Evolutionary conservation across 2,113 vertebrate species (phyloP).

Genomic region (Pleuronectes platessa): DNA sequence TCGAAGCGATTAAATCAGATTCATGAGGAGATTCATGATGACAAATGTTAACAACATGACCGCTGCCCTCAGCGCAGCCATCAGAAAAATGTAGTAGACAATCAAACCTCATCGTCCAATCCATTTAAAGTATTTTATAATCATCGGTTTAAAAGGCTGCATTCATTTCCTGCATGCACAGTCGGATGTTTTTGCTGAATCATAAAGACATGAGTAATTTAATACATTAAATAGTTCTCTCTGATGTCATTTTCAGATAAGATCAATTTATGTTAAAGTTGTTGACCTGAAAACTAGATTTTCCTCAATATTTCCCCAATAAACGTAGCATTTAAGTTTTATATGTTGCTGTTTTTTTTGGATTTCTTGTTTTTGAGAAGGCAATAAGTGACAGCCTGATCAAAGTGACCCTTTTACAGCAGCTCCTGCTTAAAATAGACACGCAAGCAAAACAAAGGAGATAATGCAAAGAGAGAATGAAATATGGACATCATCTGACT

Average conservation of each 20-base stretch:
- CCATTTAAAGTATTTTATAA: not conserved
- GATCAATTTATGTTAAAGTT: not conserved
- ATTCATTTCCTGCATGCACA: not conserved
- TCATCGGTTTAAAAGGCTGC: not conserved
- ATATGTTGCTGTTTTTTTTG: not conserved
- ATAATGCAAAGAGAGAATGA: not conserved
- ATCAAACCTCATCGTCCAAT: not conserved
- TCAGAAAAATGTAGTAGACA: too few species aligned
- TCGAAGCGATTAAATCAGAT: not conserved
- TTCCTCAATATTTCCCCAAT: too few species aligned
- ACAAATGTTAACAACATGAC: not conserved
- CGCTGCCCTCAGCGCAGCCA: not conserved
- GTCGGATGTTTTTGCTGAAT: not conserved
- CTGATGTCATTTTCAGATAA: too few species aligned
- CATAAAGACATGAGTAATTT: not conserved
- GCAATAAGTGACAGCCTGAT: not conserved
- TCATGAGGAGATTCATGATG: not conserved
- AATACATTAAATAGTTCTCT: not conserved
- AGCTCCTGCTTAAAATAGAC: not conserved
- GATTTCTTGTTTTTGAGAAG: not conserved
- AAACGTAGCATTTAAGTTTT: not conserved
- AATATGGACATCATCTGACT: constrained; percentile 2
- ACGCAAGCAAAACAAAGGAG: constrained; percentile 10
- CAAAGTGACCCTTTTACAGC: not conserved
- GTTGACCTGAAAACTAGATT: too few species aligned